Evolutionary conservation across 2,113 vertebrate genomes (phyloP), one percentile per base, ranked within the genome.

Genomic region (Tychaedon coryphoeus): DNA sequence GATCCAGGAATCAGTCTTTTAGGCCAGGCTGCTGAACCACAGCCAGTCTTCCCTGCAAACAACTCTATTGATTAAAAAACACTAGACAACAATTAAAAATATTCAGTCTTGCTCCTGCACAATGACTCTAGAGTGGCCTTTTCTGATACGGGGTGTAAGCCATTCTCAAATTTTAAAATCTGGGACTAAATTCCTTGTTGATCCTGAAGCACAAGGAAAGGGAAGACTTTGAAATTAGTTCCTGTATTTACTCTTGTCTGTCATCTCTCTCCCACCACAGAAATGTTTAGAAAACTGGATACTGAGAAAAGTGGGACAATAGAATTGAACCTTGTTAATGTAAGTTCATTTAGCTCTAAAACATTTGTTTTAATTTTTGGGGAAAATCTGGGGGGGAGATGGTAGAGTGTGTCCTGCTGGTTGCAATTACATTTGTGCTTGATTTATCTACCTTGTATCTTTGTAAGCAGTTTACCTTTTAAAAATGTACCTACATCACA

Each of bases 251-350:
- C 48, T 4, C 10, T 58, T 80, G 25, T 54, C 62, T 93, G 31
- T 79, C 23, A 34, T 82, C 38, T 85, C 74, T 95, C 60, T 83
- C 29, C 10, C 43, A 19, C 45, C 22, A 70, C 96, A 98, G 98
- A 97, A 93, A 97, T 98, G 90, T 98, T 98, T 89, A 98, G 97
- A 91, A 97, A 97, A 96, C 83, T 98, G 95, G 98, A 98, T 18
- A 83, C 97, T 0, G 97, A 98, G 80, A 96, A 98, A 48, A 98
- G 93, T 8, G 98, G 98, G 48, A 97, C 86, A 3, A 97, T 98
- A 90, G 67, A 97, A 88, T 75, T 98, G 42, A 87, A 98, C 83
- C 96, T 98, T 5, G 31, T 95, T 61, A 97, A 97, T 18, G 98
- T 98, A 96, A 97, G 98, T 98, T 56, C 31, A 40, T 48, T 76